These are phyloP conservation scores for Phylloscopus whistleri DNA, from an alignment of 2,113 vertebrate species.

Conservation along the genomic window DNA sequence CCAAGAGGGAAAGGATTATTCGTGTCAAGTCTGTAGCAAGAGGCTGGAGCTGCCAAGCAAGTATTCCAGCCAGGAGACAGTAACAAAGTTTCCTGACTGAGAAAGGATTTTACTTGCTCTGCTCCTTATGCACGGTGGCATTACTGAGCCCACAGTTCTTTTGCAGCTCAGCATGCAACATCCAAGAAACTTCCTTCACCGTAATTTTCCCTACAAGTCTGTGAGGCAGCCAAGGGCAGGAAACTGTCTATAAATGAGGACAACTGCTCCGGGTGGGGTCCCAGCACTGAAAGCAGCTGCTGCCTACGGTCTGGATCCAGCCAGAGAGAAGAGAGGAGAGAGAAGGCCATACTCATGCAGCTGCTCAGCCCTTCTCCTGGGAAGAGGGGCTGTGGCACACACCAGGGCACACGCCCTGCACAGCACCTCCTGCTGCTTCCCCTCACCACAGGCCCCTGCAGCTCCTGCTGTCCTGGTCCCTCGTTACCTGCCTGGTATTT, in stretches of 20 bases:
- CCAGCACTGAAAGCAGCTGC: background rate
- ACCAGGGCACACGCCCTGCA: accelerated
- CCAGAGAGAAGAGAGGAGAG: background rate
- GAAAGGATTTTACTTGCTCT: background rate
- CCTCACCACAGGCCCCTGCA: background rate
- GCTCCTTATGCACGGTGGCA: background rate
- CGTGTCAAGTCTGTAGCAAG: background rate
- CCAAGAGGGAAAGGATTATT: background rate
- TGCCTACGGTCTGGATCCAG: background rate
- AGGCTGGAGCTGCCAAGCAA: background rate
- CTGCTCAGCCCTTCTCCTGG: background rate
- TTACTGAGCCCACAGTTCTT: background rate
- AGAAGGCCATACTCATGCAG: background rate
- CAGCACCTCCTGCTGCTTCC: background rate
- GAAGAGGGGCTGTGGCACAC: background rate
- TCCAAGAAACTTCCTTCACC: background rate
- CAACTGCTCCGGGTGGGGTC: background rate
- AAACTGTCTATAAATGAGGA: background rate
- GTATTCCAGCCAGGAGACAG: background rate
- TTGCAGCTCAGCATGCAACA: background rate
- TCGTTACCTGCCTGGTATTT: background rate
- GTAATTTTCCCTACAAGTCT: background rate
- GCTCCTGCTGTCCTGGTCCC: background rate
- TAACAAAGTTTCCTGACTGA: background rate
- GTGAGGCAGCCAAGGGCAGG: background rate